A percentile compares a stretch with the other conserved stretches of the same genome.
Conservation (phyloP, 2,888 invertebrate genomes). For the Andricus curvator region DNA sequence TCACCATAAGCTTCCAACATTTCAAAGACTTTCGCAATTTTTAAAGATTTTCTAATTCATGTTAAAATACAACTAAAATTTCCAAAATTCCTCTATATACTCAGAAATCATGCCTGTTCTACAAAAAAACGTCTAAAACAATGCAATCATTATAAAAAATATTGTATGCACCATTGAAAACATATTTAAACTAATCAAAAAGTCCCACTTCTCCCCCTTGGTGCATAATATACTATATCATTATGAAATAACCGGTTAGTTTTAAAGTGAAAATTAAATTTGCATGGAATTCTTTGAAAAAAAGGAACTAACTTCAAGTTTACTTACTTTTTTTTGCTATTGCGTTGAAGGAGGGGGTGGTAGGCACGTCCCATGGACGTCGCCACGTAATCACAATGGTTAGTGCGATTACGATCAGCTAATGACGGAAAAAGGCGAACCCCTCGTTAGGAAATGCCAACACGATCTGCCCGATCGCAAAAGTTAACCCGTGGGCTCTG, state of each 20-base stretch:
- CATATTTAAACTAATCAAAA: too few relatives aligned
- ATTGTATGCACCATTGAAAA: too few relatives aligned
- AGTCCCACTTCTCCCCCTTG: too few relatives aligned
- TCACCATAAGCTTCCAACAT: too few relatives aligned
- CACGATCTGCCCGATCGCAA: conserved; percentile 63
- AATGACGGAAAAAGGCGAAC: conserved; percentile 71
- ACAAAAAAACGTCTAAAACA: too few relatives aligned
- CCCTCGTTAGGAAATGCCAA: conserved; percentile 73
- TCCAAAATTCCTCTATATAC: too few relatives aligned
- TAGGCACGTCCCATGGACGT: conserved; percentile 51
- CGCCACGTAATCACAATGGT: conserved; percentile 70
- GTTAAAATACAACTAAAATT: too few relatives aligned
- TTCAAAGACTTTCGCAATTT: too few relatives aligned
- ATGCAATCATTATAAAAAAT: too few relatives aligned
- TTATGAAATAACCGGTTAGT: neutral
- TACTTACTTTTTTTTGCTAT: conserved; percentile 1
- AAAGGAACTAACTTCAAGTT: neutral
- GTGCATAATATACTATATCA: too few relatives aligned
- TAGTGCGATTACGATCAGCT: conserved; percentile 72
- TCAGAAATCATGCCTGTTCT: too few relatives aligned
- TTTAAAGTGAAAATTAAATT: neutral
- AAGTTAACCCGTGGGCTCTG: neutral
- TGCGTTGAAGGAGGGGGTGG: conserved; percentile 3
- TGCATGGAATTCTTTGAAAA: neutral
- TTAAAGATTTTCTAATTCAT: too few relatives aligned